Percentiles rank a stretch among this genome's conserved stretches.
Evolutionary conservation across 2,888 invertebrate species (phyloP).

Genomic region (Panorpa germanica): DNA sequence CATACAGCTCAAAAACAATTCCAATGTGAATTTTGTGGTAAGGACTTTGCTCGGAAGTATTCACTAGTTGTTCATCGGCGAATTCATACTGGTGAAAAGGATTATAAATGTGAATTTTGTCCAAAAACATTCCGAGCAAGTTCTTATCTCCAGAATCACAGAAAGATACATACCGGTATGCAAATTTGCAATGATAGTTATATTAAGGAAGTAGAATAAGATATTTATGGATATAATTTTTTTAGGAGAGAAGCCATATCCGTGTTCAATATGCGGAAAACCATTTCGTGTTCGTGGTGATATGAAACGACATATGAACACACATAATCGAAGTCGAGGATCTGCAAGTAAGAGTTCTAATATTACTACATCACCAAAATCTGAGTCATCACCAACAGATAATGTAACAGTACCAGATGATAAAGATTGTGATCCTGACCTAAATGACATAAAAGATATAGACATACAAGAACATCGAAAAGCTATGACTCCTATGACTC

Average conservation of each 20-base stretch:
- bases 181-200: constrained; percentile 1
- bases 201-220: not conserved
- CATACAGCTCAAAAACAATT: constrained; percentile 67
- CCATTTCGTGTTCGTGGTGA: constrained; percentile 69
- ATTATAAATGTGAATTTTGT: constrained; percentile 74
- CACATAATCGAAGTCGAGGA: constrained; percentile 32
- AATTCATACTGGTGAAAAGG: constrained; percentile 73
- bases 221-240: constrained; percentile 9
- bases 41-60: constrained; percentile 75
- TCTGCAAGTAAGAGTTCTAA: too few relatives aligned
- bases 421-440: too few relatives aligned
- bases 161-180: constrained; percentile 65
- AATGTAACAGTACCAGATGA: too few relatives aligned
- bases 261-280: constrained; percentile 57
- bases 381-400: too few relatives aligned
- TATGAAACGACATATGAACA: constrained; percentile 59
- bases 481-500: too few relatives aligned
- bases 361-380: too few relatives aligned
- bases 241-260: constrained; percentile 56
- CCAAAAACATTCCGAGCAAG: constrained; percentile 70
- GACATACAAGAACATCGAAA: too few relatives aligned
- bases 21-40: constrained; percentile 78
- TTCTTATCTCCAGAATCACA: constrained; percentile 67
- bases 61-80: constrained; percentile 69
- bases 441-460: too few relatives aligned